Evolutionary conservation across 2,113 vertebrate genomes (phyloP), one percentile per base, ranked within the genome.

Genomic region (Hepsetus odoe): DNA sequence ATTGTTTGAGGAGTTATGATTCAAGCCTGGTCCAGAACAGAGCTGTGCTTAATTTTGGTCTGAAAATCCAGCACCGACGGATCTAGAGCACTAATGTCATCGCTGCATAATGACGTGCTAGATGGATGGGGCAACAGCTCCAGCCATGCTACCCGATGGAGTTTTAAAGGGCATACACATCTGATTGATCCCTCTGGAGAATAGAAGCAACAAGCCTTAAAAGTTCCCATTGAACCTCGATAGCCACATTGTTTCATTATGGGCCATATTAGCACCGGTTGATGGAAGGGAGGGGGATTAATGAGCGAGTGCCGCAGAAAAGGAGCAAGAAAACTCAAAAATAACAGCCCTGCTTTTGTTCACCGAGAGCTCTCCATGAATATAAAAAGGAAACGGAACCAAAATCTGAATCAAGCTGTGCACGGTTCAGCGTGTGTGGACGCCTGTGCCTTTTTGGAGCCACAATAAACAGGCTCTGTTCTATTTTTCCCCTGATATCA

Each of bases 161-260:
- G 18, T 76, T 62, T 76, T 68, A 79, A 53, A 79, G 61, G 66
- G 77, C 72, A 58, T 28, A 24, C 30, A 32, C 24, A 59, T 56
- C 73, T 49, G 32, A 80, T 72, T 61, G 26, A 76, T 83, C 68
- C 70, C 67, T 68, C 67, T 46, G 28, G 72, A 69, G 69, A 69
- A 69, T 18, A 26, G 22, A 69, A 68, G 67, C 67, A 81, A 71
- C 74, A 78, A 74, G 68, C 65, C 69, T 79, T 62, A 77, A 74
- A 44, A 77, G 69, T 82, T 74, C 79, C 71, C 75, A 53, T 64
- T 46, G 74, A n/a, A n/a, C 40, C 53, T 61, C 67, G 32, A 44
- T 11, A 44, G 26, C 42, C 59, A 58, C 71, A 81, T 84, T 78
- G n/a, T 70, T 71, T 84, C 72, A 79, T 81, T 66, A 75, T 26